These are phyloP conservation scores for Pseudopodoces humilis DNA, from an alignment of 2,113 vertebrate species.

Conservation along the genomic window DNA sequence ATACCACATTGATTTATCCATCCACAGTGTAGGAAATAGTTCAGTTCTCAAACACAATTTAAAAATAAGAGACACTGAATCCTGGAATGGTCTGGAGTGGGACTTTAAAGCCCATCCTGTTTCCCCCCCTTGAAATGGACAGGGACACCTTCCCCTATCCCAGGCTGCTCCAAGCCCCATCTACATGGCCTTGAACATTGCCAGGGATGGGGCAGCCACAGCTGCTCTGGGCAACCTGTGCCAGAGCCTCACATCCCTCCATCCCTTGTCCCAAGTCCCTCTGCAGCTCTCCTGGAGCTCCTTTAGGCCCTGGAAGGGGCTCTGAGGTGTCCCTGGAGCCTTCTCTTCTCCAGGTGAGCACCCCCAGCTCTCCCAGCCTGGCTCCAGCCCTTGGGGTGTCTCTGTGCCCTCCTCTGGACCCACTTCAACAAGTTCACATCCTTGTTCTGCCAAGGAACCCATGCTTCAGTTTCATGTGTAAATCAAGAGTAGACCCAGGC, in stretches of 20 bases:
- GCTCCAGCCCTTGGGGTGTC: not conserved
- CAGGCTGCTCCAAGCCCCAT: not conserved
- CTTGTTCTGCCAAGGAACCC: not conserved
- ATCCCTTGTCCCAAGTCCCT: not conserved
- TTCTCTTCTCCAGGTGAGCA: not conserved
- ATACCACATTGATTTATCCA: fast-evolving
- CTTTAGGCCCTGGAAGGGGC: not conserved
- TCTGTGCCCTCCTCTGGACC: fast-evolving
- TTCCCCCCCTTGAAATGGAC: no score
- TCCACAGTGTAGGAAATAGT: fast-evolving
- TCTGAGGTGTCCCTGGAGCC: not conserved
- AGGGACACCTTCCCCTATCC: not conserved
- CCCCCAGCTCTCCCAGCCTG: not conserved
- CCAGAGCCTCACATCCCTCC: not conserved
- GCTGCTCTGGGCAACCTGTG: not conserved
- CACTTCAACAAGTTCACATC: not conserved
- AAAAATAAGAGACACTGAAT: not conserved
- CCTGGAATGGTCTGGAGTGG: not conserved
- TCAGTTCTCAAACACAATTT: not conserved
- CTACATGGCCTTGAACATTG: not conserved
- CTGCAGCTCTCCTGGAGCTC: not conserved
- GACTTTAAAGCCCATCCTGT: not conserved
- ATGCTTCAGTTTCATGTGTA: fast-evolving
- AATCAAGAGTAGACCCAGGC: not conserved
- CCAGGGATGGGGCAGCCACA: not conserved